These are phyloP conservation scores for Trididemnum miniatum DNA, from an alignment of 23 tunicate species.

Conservation along the genomic window DNA sequence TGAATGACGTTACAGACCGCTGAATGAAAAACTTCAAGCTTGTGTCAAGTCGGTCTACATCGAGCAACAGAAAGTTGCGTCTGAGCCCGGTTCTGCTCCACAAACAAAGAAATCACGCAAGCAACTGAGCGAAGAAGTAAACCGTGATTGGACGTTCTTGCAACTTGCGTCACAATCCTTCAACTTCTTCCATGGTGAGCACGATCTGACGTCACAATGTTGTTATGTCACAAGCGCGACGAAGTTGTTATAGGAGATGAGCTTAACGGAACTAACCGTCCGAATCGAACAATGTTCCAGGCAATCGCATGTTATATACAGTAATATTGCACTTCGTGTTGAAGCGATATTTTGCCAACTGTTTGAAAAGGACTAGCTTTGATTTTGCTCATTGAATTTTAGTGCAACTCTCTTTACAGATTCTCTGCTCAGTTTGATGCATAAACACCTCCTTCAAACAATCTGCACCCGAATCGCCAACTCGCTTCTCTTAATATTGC, in stretches of 20 bases:
- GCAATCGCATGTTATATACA: too few relatives aligned
- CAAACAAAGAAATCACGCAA: constrained; percentile 26
- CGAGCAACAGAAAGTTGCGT: constrained; percentile 14
- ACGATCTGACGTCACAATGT: too few relatives aligned
- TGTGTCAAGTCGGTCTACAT: constrained; percentile 69
- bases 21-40: constrained; percentile 34
- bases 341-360: too few relatives aligned
- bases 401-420: not conserved
- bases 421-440: constrained; percentile 15
- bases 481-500: constrained; percentile 41
- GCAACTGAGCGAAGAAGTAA: constrained; percentile 68
- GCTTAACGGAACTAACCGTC: too few relatives aligned
- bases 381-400: not conserved
- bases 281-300: too few relatives aligned
- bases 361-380: too few relatives aligned
- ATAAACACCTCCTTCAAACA: constrained; percentile 57
- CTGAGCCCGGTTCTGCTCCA: not conserved
- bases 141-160: constrained; percentile 43
- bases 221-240: too few relatives aligned
- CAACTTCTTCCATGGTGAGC: constrained; percentile 46
- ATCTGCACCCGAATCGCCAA: constrained; percentile 51
- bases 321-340: too few relatives aligned
- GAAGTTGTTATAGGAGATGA: too few relatives aligned
- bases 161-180: constrained; percentile 38
- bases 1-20: constrained; percentile 51